Base-by-base conservation (phyloP, 2,888 invertebrate species). In the Parnassius smintheus region DNA sequence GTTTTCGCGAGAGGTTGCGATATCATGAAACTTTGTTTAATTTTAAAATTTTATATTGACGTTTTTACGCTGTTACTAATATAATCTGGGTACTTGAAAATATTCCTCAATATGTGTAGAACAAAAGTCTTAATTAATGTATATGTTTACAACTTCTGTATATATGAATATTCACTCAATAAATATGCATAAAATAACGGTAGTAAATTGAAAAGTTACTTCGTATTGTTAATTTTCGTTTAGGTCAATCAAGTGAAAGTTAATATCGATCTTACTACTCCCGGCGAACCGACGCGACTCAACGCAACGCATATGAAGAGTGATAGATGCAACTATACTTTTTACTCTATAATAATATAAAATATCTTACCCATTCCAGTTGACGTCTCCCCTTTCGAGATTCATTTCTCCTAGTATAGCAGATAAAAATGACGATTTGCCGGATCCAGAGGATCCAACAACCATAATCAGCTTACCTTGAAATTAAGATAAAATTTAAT, bases 371-470 rank as follows among this genome's bases (percentile, higher is more conserved):
- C 92, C 93, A 70, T 93, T 92, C 93, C 95, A 94, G 66, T 66
- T 70, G 66, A 96, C 91, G 66, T 93, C 92, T 18, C 96, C 96
- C 59, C 91, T 86, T 48, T 94, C 85, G 57, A 93, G 89, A 58
- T 94, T 93, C 94, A 96, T 96, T 85, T 97, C 97, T 61, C 96
- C 96, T 3, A 97, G 89, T 50, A 96, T 82, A 0, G 96, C 96
- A 12, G 94, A 93, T 1, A 97, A 80, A 52, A 97, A 83, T 2
- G 96, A 96, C 0, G 95, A 94, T 80, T 97, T 97, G 2, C 97
- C 97, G 65, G 95, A 94, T 9, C 96, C 96, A 58, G 95, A 96
- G 70, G 94, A 92, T 0, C 97, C 97, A 25, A 97, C 95, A 4
- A 98, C 93, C 74, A 96, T 92, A 12, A 95, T 95, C 50, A 96